These are phyloP conservation scores for Rhinella marina DNA, from an alignment of 2,797 vertebrate genomes.

Conservation along the genomic window DNA sequence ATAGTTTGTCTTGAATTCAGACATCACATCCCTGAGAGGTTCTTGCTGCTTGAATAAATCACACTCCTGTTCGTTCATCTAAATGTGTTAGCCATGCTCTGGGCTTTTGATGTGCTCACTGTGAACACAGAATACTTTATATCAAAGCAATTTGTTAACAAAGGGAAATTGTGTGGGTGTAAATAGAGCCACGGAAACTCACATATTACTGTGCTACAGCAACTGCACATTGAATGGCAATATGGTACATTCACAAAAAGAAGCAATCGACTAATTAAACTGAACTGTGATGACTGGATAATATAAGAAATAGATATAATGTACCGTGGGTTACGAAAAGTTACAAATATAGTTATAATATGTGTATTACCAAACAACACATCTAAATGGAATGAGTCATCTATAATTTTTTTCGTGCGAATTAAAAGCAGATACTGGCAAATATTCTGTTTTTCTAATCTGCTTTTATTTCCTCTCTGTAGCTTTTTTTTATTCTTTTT, in stretches of 20 bases:
- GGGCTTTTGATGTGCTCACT: conserved; percentile 8
- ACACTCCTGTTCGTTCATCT: conserved; percentile 16
- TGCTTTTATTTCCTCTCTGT: too few relatives aligned
- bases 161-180: conserved; percentile 29
- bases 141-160: conserved; percentile 38
- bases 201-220: neutral
- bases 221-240: neutral
- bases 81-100: conserved; percentile 29
- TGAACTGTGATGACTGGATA: neutral
- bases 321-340: neutral
- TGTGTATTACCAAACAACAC: neutral
- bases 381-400: too few relatives aligned
- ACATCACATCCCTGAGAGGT: conserved; percentile 22
- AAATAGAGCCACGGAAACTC: conserved; percentile 9
- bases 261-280: neutral
- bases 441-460: too few relatives aligned
- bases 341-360: neutral
- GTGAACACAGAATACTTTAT: conserved; percentile 18
- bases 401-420: too few relatives aligned
- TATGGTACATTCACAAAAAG: neutral
- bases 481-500: too few relatives aligned
- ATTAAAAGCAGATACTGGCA: too few relatives aligned
- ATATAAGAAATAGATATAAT: neutral
- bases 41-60: conserved; percentile 26
- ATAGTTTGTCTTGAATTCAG: conserved; percentile 29